Conservation (phyloP, 2,113 vertebrate species). For the Poicephalus gulielmi region DNA sequence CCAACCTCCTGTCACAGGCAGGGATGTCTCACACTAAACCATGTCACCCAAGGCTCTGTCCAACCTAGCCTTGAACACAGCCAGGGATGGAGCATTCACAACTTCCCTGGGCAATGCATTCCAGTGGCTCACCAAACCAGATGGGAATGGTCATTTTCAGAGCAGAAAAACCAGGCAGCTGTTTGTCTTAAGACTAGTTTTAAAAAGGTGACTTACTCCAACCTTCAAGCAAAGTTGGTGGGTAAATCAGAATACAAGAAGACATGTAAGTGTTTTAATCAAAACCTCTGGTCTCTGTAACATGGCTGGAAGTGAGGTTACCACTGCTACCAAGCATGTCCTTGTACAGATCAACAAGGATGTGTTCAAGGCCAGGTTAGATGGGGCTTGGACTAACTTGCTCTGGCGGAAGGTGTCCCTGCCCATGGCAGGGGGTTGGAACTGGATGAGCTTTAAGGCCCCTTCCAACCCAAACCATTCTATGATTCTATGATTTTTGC, state of each 20-base stretch:
- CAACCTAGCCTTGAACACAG: no score
- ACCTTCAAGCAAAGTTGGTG: neutral
- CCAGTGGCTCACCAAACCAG: neutral
- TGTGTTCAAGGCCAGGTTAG: neutral
- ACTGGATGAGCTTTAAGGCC: neutral
- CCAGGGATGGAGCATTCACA: no score
- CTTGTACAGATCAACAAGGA: neutral
- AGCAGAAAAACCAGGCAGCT: neutral
- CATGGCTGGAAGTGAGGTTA: neutral
- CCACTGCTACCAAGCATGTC: neutral
- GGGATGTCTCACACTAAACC: no score
- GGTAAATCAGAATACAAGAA: neutral
- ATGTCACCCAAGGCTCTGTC: no score
- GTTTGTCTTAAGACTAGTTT: neutral
- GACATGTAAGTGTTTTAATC: neutral
- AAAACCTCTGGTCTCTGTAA: neutral
- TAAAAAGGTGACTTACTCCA: neutral
- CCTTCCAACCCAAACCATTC: neutral
- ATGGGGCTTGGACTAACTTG: neutral
- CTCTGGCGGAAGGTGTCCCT: neutral
- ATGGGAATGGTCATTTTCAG: neutral
- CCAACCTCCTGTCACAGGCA: no score
- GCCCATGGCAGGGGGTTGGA: neutral
- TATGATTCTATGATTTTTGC: neutral
- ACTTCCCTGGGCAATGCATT: no score